Evolutionary conservation across 2,797 vertebrate genomes (phyloP), one percentile per base, ranked within the genome.

Genomic region (Anabacerthia variegaticeps): DNA sequence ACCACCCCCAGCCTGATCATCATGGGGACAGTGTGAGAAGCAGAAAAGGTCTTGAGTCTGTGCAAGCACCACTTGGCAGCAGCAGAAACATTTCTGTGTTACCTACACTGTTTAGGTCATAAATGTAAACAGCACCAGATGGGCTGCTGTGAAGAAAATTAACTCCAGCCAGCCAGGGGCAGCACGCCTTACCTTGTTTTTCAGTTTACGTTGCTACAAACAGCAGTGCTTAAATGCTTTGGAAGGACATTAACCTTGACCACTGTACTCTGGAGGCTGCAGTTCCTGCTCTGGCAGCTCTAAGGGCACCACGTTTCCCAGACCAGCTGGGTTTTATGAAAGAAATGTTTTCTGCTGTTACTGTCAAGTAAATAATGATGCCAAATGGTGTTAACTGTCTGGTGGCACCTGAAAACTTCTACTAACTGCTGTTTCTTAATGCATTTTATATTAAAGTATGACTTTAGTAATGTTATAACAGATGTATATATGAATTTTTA

Each of bases 271-370:
- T 71, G 28, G 76, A 51, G 80, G 22, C 44, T 86, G 41, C 7
- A 83, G 20, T 36, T 94, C 36, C 77, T 69, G 49, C 54, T 77
- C 56, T 48, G 65, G 23, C 15, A 26, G 36, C 52, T 78, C 27
- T 55, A 10, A 84, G 58, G 58, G 30, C 24, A 49, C 41, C 21
- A 4, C 0, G 2, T 76, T 91, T 87, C 59, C 66, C 39, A 81
- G 62, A 87, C 66, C 48, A 66, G 24, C 36, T 65, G 68, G 12
- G 17, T 66, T 89, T 89, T 74, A 11, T 44, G 59, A 83, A 74
- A 44, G 34, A 78, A 79, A 39, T 63, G 32, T 83, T 88, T 92
- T 77, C 52, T 86, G 27, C 72, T 63, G 14, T 54, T 92, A 39
- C 41, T 43, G 34, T 76, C 55, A 85, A 44, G 48, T 63, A 55